These are phyloP conservation scores for Silurus glanis DNA, from an alignment of 2,113 vertebrate genomes.

Conservation along the genomic window DNA sequence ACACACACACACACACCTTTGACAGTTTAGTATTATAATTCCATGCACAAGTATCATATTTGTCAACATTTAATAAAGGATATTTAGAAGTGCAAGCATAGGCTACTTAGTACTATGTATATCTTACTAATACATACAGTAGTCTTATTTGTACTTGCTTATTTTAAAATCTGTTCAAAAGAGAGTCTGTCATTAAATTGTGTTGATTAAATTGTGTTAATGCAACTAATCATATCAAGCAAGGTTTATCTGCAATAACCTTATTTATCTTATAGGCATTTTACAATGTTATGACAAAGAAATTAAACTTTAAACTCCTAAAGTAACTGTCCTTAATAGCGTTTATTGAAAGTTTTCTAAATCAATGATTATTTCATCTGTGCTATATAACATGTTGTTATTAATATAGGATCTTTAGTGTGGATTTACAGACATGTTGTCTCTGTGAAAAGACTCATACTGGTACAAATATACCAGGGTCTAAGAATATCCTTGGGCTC, in stretches of 20 bases:
- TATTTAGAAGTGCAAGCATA: neutral
- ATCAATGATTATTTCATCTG: neutral
- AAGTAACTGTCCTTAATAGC: neutral
- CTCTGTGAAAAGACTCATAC: neutral
- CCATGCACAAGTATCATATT: neutral
- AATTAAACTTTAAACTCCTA: neutral
- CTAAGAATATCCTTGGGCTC: neutral
- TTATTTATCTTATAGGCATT: neutral
- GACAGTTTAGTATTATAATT: neutral
- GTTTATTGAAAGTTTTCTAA: neutral
- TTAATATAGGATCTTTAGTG: neutral
- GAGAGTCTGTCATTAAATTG: neutral
- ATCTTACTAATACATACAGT: neutral
- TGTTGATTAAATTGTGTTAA: neutral
- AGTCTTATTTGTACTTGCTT: neutral
- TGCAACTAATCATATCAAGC: too few species aligned
- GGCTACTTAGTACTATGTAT: neutral
- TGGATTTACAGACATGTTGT: neutral
- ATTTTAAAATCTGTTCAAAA: neutral
- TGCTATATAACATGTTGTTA: neutral
- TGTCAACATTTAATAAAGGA: neutral
- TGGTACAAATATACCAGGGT: neutral
- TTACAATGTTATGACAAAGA: neutral
- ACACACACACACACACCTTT: too few species aligned
- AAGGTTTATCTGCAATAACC: neutral